Base-by-base conservation (phyloP, 2,113 vertebrate species). In the Amphiprion percula region DNA sequence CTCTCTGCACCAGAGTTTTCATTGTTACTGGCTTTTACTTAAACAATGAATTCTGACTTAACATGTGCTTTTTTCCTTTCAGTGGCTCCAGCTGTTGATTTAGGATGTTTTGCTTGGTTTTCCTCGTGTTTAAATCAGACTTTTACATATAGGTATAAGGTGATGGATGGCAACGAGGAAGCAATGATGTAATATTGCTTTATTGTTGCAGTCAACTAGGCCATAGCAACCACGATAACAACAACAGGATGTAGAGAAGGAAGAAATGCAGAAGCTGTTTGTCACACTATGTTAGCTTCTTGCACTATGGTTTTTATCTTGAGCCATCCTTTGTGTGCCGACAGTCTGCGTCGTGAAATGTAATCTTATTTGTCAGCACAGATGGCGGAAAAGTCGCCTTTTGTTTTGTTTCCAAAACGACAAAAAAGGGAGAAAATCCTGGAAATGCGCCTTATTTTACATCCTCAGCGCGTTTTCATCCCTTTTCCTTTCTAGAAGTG, bases 171-270 rank as follows among this genome's bases (percentile, higher is more conserved):
- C n/a, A 37, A 39, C 10, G 26, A 52, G 63, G 71, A 70, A 61
- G 26, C 3, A 2, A 54, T 90, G 86, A 93, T 91, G 88, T 74
- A 90, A 92, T 49, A 15, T 54, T 67, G 11, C 63, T 6, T 67
- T 71, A 53, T 15, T n/a, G 16, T 24, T 7, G 6, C 10, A 15
- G 61, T 33, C 17, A 50, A 59, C 47, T 41, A 1, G 17, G 65
- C 56, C 26, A 4, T 4, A 56, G 84, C 93, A 78, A 72, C 90
- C 87, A 80, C 90, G 85, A 39, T 78, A 74, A 91, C 90, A 39
- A 64, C 37, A 50, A 15, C 30, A 23, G 66, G 30, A 30, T 6
- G 30, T 30, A 30, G 30, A 4, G 30, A 30, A 30, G 30, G 82
- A 58, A 23, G 26, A 44, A 44, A 14, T 44, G 41, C 41, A 15